These are phyloP conservation scores for Craseonycteris thonglongyai DNA, from an alignment of 2,113 vertebrate species.

Conservation along the genomic window DNA sequence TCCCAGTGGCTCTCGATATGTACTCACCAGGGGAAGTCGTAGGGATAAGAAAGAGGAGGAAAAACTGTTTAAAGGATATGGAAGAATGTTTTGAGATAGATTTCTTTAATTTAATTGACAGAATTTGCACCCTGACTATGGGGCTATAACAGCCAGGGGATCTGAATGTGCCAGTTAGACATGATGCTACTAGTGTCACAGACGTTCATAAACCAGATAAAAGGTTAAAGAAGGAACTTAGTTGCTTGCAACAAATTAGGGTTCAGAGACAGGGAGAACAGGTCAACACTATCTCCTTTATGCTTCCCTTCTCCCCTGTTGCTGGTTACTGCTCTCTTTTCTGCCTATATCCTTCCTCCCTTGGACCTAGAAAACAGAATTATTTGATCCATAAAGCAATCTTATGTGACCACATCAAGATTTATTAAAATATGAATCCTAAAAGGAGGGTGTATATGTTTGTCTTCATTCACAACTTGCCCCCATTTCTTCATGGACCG, in stretches of 20 bases:
- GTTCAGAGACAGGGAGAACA: not conserved
- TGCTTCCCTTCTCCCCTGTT: not conserved
- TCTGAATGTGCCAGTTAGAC: not conserved
- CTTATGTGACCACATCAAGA: not conserved
- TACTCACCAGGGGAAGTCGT: not conserved
- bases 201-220: not conserved
- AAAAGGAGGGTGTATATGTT: not conserved
- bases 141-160: not conserved
- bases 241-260: not conserved
- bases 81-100: not conserved
- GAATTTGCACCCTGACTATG: not conserved
- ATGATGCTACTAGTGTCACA: not conserved
- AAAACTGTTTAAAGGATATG: not conserved
- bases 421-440: not conserved
- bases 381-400: constrained; percentile 16
- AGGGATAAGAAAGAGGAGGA: not conserved
- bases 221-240: not conserved
- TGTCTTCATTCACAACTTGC: not conserved
- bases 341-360: not conserved
- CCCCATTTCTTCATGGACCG: not conserved
- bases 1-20: not conserved
- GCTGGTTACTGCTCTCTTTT: not conserved
- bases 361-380: constrained; percentile 23
- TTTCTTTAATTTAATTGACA: not conserved
- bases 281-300: not conserved